Evolutionary conservation across 1,140 invertebrate species (phyloP).

Genomic region (Drosophila pruinosa): DNA sequence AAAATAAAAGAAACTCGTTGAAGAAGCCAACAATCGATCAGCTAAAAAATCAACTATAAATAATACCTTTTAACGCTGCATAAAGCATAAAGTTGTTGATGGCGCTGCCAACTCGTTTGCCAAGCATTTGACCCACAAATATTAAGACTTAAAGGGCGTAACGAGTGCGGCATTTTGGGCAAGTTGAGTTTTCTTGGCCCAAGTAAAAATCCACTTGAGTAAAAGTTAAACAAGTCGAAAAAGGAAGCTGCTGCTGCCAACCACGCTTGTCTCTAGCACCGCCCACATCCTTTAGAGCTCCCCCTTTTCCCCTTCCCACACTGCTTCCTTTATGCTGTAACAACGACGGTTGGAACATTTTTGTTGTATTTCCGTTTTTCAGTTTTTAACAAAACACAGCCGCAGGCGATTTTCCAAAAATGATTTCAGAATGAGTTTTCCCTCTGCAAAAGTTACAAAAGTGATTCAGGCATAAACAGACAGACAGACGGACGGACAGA

Average conservation of each 20-base stretch:
- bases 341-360: conserved; percentile 30
- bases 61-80: too few relatives aligned
- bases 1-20: too few relatives aligned
- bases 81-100: too few relatives aligned
- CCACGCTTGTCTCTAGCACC: not conserved
- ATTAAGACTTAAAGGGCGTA: conserved; percentile 13
- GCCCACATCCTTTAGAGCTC: not conserved
- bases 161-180: not conserved
- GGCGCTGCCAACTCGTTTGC: not conserved
- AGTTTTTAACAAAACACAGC: conserved; percentile 75
- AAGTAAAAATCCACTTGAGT: conserved; percentile 60
- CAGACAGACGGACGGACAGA: conserved; percentile 22
- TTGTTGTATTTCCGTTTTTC: conserved; percentile 73
- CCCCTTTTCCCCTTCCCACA: not conserved
- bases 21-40: too few relatives aligned
- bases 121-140: not conserved
- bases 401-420: conserved; percentile 74
- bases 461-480: conserved; percentile 73
- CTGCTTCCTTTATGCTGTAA: not conserved
- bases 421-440: conserved; percentile 75
- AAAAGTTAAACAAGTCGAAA: conserved; percentile 73
- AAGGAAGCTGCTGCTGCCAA: conserved; percentile 34
- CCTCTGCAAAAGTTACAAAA: conserved; percentile 67
- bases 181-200: not conserved
- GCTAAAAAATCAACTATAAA: too few relatives aligned